phyloP scores from a whole-genome alignment of 1,140 invertebrate species.

The Drosophila ogumai region DNA sequence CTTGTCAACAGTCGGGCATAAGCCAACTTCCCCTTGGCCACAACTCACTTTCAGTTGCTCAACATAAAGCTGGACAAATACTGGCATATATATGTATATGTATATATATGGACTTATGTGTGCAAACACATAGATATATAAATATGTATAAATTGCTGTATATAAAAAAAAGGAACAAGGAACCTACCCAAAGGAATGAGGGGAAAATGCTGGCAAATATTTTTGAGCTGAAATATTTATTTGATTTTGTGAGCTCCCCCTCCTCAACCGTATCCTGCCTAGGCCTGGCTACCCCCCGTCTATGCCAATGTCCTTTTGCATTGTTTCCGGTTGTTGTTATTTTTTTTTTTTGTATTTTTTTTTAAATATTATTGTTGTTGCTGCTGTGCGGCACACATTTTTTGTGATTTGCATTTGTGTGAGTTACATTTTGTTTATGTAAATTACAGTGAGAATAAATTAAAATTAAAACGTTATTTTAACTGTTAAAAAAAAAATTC shows the following conservation, averaged over 20 bases:
- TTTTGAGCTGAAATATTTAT: slow-evolving; percentile 72
- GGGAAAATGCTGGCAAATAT: slow-evolving; percentile 45
- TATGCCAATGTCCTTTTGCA: slow-evolving; percentile 6
- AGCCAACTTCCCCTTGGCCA: slow-evolving; percentile 18
- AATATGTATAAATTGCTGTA: not conserved
- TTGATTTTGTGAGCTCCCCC: slow-evolving; percentile 48
- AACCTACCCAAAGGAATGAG: slow-evolving; percentile 7
- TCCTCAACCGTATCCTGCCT: slow-evolving; percentile 21
- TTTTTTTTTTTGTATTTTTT: slow-evolving; percentile 22
- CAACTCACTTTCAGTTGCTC: slow-evolving; percentile 63
- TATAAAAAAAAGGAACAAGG: slow-evolving; percentile 3
- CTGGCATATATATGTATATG: not conserved
- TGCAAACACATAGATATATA: not conserved
- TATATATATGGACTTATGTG: not conserved
- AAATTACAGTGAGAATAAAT: not conserved
- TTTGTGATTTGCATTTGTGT: slow-evolving; percentile 12
- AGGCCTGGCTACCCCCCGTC: not conserved
- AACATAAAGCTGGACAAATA: slow-evolving; percentile 45
- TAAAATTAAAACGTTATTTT: no score
- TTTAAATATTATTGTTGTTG: slow-evolving; percentile 13
- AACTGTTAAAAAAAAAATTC: no score
- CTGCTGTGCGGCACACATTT: slow-evolving; percentile 33
- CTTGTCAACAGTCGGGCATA: slow-evolving; percentile 46
- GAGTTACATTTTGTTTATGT: slow-evolving; percentile 25
- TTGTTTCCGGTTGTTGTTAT: slow-evolving; percentile 45